Evolutionary conservation across 2,888 invertebrate species (phyloP).

Genomic region (Scrobipalpa atriplicella): DNA sequence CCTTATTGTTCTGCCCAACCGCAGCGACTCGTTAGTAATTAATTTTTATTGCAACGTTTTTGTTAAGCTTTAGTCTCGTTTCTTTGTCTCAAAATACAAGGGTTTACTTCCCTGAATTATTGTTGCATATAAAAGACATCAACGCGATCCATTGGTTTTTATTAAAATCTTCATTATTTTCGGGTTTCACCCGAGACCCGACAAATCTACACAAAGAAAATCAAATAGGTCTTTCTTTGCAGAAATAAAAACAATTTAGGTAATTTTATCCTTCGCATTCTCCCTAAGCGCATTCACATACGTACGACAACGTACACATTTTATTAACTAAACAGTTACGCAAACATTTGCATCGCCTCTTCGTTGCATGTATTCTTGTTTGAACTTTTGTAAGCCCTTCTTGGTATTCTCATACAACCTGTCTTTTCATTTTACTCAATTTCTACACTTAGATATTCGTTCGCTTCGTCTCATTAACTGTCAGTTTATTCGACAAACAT

Average conservation of each 20-base stretch:
- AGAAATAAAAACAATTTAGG: background rate
- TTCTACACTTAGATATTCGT: conserved; percentile 8
- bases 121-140: conserved; percentile 6
- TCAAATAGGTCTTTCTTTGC: background rate
- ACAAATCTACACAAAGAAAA: background rate
- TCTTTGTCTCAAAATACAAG: background rate
- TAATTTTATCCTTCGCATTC: background rate
- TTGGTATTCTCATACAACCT: background rate
- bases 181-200: no score
- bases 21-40: conserved; percentile 31
- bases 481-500: conserved; percentile 22
- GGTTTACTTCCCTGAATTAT: background rate
- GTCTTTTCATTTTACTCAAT: conserved; percentile 6
- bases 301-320: background rate
- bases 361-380: background rate
- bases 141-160: background rate
- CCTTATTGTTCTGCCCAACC: conserved; percentile 41
- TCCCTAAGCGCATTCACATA: background rate
- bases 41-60: conserved; percentile 21
- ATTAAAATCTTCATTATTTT: no score
- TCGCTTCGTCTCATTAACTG: conserved; percentile 28
- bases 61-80: background rate
- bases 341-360: background rate
- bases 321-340: conserved; percentile 9
- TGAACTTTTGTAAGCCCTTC: conserved; percentile 7